phyloP scores from a whole-genome alignment of 2,888 invertebrate genomes.

The Dorcus hopei region DNA sequence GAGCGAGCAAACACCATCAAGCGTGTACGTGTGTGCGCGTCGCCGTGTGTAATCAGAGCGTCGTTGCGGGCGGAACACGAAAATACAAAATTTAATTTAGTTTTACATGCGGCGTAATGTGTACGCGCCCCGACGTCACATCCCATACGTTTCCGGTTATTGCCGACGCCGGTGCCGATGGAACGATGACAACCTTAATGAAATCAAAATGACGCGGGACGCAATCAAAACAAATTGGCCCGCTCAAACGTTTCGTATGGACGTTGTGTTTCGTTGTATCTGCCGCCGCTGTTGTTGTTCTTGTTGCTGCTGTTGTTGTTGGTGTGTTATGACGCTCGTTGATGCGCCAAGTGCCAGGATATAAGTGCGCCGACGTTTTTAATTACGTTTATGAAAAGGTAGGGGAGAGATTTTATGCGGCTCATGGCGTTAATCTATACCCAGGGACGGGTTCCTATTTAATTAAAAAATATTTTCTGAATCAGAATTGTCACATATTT shows the following conservation, averaged over 20 bases:
- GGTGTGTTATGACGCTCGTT: not conserved
- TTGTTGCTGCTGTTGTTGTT: slow-evolving; percentile 3
- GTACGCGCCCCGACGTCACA: slow-evolving; percentile 28
- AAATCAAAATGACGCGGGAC: slow-evolving; percentile 46
- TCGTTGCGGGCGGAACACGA: slow-evolving; percentile 26
- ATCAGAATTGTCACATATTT: too few relatives aligned
- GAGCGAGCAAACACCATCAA: slow-evolving; percentile 25
- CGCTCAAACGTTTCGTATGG: slow-evolving; percentile 32
- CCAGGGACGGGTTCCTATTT: too few relatives aligned
- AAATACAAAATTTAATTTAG: slow-evolving; percentile 47
- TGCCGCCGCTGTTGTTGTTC: slow-evolving; percentile 2
- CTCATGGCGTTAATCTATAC: too few relatives aligned
- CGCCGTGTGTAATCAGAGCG: slow-evolving; percentile 22
- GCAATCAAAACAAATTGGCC: slow-evolving; percentile 46
- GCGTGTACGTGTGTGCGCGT: slow-evolving; percentile 22
- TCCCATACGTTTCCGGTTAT: not conserved
- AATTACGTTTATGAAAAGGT: too few relatives aligned
- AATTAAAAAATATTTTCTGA: too few relatives aligned
- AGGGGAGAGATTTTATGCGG: too few relatives aligned
- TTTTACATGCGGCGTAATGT: slow-evolving; percentile 41
- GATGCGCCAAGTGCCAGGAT: too few relatives aligned
- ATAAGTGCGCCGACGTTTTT: too few relatives aligned
- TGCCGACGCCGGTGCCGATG: slow-evolving; percentile 5
- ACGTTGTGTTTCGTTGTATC: slow-evolving; percentile 4
- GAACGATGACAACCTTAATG: slow-evolving; percentile 45